Percentiles rank a stretch among this genome's conserved stretches.
These are phyloP conservation scores for Omphaloscelis lunosa DNA, from an alignment of 2,888 invertebrate genomes.

Conservation along the genomic window DNA sequence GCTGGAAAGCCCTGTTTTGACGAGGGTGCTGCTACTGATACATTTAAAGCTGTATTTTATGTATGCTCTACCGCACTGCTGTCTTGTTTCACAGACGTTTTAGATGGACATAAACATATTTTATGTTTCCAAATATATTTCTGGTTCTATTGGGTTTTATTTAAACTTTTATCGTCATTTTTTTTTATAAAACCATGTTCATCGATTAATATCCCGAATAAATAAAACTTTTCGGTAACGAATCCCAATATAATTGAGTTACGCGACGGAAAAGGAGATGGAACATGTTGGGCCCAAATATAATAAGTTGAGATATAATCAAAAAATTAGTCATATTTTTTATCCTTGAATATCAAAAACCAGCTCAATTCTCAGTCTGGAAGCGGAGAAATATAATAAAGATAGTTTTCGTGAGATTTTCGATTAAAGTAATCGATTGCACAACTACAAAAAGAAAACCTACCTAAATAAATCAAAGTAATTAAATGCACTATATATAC, in stretches of 20 bases:
- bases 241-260: conserved; percentile 42
- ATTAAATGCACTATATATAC: too few relatives aligned
- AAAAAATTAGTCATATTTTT: too few relatives aligned
- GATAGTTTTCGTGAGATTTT: too few relatives aligned
- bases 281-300: too few relatives aligned
- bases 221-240: conserved; percentile 30
- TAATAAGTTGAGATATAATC: too few relatives aligned
- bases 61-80: conserved; percentile 39
- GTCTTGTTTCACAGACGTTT: conserved; percentile 5
- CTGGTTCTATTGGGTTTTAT: background rate
- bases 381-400: too few relatives aligned
- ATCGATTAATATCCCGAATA: conserved; percentile 30
- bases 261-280: conserved; percentile 37
- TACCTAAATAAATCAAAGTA: too few relatives aligned
- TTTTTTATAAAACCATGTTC: background rate
- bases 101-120: conserved; percentile 10
- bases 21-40: conserved; percentile 71
- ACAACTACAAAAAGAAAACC: too few relatives aligned
- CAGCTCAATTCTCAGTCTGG: too few relatives aligned
- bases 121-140: conserved; percentile 10
- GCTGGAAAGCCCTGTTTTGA: conserved; percentile 67
- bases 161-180: background rate
- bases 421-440: too few relatives aligned
- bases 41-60: conserved; percentile 70
- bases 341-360: too few relatives aligned